A percentile compares a stretch with the other conserved stretches of the same genome.
These are phyloP conservation scores for Hormiphora californensis DNA, from an alignment of 37 sponge, comb jelly and placozoan species.

Conservation along the genomic window DNA sequence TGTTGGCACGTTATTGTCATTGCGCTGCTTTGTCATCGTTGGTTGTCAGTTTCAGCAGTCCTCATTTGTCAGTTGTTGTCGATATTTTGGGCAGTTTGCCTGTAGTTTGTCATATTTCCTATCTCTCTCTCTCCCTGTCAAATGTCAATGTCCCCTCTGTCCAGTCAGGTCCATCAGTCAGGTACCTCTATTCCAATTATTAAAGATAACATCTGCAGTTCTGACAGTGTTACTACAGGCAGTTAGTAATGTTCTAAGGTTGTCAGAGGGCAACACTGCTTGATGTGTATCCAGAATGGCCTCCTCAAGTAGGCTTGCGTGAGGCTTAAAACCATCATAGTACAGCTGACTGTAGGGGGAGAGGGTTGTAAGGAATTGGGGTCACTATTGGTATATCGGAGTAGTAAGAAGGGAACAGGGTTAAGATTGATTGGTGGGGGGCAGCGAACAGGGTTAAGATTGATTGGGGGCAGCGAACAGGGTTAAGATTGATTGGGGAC, in stretches of 20 bases:
- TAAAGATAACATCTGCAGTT: conserved; percentile 36
- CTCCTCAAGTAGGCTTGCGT: conserved; percentile 41
- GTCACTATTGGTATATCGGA: not conserved
- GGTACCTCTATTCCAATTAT: conserved; percentile 51
- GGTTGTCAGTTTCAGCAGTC: no score
- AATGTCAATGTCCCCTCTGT: no score
- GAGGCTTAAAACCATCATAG: conserved; percentile 27
- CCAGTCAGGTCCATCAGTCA: no score
- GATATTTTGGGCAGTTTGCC: no score
- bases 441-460: not conserved
- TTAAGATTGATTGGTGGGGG: not conserved
- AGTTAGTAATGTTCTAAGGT: conserved; percentile 7
- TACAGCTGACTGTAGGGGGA: conserved; percentile 18
- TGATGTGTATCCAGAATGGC: conserved; percentile 27
- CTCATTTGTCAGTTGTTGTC: no score
- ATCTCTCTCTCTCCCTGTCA: no score
- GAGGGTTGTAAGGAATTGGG: not conserved
- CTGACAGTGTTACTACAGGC: conserved; percentile 46
- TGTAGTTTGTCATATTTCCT: no score
- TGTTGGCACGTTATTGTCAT: no score
- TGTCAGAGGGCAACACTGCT: conserved; percentile 18
- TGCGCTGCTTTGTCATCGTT: no score
- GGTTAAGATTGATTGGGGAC: not conserved
- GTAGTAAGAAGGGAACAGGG: not conserved
- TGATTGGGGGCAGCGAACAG: not conserved